These are phyloP conservation scores for Microhierax caerulescens DNA, from an alignment of 2,797 vertebrate species.

Conservation along the genomic window DNA sequence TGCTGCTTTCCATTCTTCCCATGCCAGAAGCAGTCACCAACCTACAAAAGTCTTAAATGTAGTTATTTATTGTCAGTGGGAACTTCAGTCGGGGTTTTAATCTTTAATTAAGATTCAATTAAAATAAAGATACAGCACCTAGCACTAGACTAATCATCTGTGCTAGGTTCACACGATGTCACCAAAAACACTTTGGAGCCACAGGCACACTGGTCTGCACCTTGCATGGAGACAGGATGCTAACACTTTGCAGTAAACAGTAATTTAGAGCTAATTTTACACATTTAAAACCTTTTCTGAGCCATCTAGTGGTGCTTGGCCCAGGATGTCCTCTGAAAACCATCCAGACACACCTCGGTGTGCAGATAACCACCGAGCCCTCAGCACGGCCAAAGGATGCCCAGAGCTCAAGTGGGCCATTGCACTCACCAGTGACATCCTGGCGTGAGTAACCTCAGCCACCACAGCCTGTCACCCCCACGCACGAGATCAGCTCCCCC, in stretches of 20 bases:
- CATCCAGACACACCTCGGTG: neutral
- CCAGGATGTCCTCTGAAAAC: neutral
- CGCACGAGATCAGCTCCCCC: neutral
- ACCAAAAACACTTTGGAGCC: neutral
- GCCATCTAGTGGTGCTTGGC: neutral
- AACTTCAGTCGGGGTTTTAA: neutral
- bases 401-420: too few relatives aligned
- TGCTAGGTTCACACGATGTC: neutral
- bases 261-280: neutral
- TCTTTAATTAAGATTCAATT: too few relatives aligned
- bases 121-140: too few relatives aligned
- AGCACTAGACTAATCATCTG: too few relatives aligned
- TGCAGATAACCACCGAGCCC: neutral
- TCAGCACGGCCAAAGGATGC: neutral
- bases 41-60: neutral
- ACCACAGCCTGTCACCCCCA: neutral
- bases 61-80: neutral
- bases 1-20: neutral
- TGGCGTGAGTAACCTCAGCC: too few relatives aligned
- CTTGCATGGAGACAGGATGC: neutral
- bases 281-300: neutral
- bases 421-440: neutral
- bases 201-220: neutral
- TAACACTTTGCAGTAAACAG: rapidly evolving
- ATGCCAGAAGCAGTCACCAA: neutral